Evolutionary conservation across 2,113 vertebrate genomes (phyloP).

Genomic region (Crotalus helleri): DNA sequence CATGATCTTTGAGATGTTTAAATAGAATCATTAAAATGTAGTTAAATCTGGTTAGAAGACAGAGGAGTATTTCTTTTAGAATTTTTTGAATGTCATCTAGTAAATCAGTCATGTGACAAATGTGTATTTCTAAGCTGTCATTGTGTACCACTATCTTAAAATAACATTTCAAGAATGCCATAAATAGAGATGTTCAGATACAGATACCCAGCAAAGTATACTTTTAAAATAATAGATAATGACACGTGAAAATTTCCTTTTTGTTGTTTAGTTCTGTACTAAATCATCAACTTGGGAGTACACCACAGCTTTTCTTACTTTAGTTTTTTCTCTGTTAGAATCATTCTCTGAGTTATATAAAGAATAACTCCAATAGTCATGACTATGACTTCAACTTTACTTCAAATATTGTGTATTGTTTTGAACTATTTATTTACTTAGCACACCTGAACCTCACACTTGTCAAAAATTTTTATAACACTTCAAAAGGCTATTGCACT

Average conservation of each 20-base stretch:
- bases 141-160: background rate
- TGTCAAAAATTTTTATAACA: constrained; percentile 2
- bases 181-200: background rate
- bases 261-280: background rate
- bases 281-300: background rate
- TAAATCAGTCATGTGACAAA: background rate
- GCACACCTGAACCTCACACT: background rate
- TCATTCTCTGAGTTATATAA: constrained; percentile 4
- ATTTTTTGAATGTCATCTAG: background rate
- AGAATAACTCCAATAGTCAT: background rate
- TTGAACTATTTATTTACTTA: constrained; percentile 31
- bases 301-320: background rate
- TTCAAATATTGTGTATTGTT: background rate
- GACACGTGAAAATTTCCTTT: background rate
- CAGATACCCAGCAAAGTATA: background rate
- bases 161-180: background rate
- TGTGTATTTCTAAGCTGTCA: background rate
- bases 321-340: background rate
- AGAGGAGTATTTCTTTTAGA: background rate
- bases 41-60: background rate
- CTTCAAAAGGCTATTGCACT: background rate
- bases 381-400: background rate
- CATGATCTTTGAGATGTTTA: no score
- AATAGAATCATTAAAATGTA: background rate
- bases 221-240: background rate